phyloP scores from a whole-genome alignment of 1,140 invertebrate genomes.

The Atopsyche davidsoni region DNA sequence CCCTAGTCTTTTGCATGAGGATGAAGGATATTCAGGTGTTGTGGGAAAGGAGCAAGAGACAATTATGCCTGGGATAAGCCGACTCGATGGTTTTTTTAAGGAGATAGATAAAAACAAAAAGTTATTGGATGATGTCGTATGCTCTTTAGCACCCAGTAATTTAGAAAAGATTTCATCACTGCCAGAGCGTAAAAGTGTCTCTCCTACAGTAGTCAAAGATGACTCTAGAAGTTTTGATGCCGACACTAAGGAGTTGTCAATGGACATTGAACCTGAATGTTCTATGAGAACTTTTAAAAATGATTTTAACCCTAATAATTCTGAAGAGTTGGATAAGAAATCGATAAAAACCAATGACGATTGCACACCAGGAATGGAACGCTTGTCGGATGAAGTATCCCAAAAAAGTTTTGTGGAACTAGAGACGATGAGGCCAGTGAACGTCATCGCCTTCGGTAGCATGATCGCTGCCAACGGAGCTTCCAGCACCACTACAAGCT shows the following conservation, averaged over 20 bases:
- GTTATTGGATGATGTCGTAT: background rate
- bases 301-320: constrained; percentile 11
- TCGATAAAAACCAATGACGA: constrained; percentile 4
- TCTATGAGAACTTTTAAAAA: constrained; percentile 26
- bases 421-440: constrained; percentile 40
- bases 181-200: background rate
- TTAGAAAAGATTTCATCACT: too few species aligned
- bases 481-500: constrained; percentile 36
- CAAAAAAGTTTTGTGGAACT: constrained; percentile 33
- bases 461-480: constrained; percentile 34
- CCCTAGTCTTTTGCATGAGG: too few species aligned
- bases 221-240: constrained; percentile 38
- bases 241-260: constrained; percentile 41
- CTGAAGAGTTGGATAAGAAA: background rate
- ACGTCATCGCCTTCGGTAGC: constrained; percentile 42
- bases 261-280: constrained; percentile 40
- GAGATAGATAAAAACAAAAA: constrained; percentile 18
- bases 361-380: constrained; percentile 4
- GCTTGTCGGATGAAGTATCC: constrained; percentile 25
- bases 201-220: constrained; percentile 5
- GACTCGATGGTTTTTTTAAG: constrained; percentile 16
- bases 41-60: background rate
- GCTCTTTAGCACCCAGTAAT: too few species aligned
- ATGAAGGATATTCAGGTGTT: background rate
- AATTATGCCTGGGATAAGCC: background rate